A percentile compares a stretch with the other conserved stretches of the same genome.
Conservation (phyloP, 1,140 invertebrate species). For the Catajapyx aquilonaris region DNA sequence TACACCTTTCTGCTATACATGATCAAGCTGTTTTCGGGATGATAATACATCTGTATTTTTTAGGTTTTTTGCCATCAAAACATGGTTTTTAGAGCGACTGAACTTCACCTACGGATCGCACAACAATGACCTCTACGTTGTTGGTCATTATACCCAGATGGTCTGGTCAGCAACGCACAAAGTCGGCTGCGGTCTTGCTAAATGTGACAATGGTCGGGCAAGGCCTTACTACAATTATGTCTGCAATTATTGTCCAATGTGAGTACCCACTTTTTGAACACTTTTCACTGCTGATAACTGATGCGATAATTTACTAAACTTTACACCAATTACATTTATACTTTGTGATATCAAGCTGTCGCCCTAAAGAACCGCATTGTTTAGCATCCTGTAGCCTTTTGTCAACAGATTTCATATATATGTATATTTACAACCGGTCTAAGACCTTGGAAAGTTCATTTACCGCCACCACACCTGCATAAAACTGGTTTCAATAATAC, state of each 20-base stretch:
- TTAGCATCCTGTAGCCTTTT: too few species aligned
- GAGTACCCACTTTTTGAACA: too few species aligned
- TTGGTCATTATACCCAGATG: constrained; percentile 67
- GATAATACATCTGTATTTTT: neutral
- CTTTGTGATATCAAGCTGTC: too few species aligned
- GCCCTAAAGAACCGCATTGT: too few species aligned
- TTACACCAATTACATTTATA: too few species aligned
- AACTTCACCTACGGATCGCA: constrained; percentile 47
- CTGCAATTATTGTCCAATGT: constrained; percentile 74
- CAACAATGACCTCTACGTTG: constrained; percentile 33
- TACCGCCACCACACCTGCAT: too few species aligned
- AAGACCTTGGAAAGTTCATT: too few species aligned
- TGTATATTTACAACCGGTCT: too few species aligned
- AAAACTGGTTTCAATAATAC: too few species aligned
- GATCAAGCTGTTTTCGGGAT: neutral
- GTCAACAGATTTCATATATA: too few species aligned
- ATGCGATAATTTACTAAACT: too few species aligned
- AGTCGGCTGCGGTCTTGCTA: constrained; percentile 51
- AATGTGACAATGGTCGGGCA: constrained; percentile 27
- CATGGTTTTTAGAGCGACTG: constrained; percentile 52
- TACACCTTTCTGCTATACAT: neutral
- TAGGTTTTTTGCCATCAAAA: constrained; percentile 43
- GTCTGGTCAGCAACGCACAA: constrained; percentile 58
- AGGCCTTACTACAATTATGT: constrained; percentile 54
- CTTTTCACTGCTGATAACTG: too few species aligned